A percentile compares a stretch with the other conserved stretches of the same genome.
phyloP scores from a whole-genome alignment of 2,888 invertebrate genomes.

The Blomia tropicalis region DNA sequence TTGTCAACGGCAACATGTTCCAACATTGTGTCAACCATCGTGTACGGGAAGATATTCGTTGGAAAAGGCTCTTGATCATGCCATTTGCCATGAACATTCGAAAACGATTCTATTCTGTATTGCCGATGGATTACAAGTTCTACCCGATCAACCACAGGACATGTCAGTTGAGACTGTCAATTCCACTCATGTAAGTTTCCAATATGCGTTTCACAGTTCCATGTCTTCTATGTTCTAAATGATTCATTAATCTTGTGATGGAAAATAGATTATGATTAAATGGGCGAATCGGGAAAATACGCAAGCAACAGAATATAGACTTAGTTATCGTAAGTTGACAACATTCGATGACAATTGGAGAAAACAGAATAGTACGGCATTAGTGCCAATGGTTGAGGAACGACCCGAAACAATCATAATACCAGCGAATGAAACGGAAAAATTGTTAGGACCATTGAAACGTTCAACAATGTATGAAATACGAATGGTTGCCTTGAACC shows the following conservation, averaged over 20 bases:
- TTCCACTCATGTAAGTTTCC: conserved; percentile 36
- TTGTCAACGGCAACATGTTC: conserved; percentile 60
- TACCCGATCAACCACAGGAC: conserved; percentile 53
- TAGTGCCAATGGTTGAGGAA: not conserved
- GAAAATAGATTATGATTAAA: not conserved
- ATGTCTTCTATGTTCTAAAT: not conserved
- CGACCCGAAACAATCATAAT: not conserved
- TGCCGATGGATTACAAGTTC: conserved; percentile 40
- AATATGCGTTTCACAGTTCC: not conserved
- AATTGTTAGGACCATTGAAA: not conserved
- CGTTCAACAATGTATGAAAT: conserved; percentile 47
- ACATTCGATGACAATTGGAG: conserved; percentile 11
- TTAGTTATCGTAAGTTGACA: not conserved
- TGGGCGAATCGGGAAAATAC: conserved; percentile 1
- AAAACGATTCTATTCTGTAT: conserved; percentile 58
- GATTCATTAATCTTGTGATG: not conserved
- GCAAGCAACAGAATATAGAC: not conserved
- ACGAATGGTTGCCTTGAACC: conserved; percentile 53
- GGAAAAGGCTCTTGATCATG: conserved; percentile 63
- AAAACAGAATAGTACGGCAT: not conserved
- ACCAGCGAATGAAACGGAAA: not conserved
- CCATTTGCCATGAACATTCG: conserved; percentile 65
- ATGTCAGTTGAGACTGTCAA: conserved; percentile 55
- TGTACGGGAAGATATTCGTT: conserved; percentile 60
- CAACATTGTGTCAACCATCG: conserved; percentile 67